Base-by-base conservation (phyloP, 2,113 vertebrate species). In the Mionectes macconnelli region DNA sequence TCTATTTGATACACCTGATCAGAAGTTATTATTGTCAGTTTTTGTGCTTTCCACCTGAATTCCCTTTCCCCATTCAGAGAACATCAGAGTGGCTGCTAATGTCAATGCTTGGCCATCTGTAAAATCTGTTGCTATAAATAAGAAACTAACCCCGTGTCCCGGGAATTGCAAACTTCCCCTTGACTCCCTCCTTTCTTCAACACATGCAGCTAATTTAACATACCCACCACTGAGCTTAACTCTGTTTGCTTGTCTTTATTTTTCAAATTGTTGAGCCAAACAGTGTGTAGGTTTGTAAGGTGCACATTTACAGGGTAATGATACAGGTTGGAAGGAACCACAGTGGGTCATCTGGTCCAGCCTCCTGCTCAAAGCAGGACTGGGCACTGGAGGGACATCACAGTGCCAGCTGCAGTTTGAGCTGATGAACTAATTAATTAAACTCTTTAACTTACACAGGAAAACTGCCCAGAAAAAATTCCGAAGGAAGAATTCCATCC, bases 101-200 rank as follows among this genome's bases (percentile, higher is more conserved):
- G 74, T 74, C 81, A 81, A 1, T 84, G 82, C 69, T 59, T 55
- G 80, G 62, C 57, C n/a, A 22, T 8, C 52, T 90, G 70, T 84
- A 92, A 82, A 84, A 82, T 57, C 53, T 33, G 50, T 60, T 93
- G 33, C 52, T 78, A 90, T 93, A 94, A 93, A 70, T 64, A 87
- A 92, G 70, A 72, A 93, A 72, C 28, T 23, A 90, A 83, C 13
- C 14, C 35, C 0, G 0, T 27, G 35, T 33, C 40, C 70, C 35
- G 53, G 62, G 72, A 82, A 83, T 39, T 79, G 57, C 66, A 88
- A 68, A 39, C 57, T 79, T 87, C 21, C 17, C 28, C n/a, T 62
- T 81, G 40, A 44, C 62, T 25, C 45, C 80, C 49, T 74, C 57
- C 73, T 82, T 87, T 78, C 77, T 80, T 93, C 57, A 83, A 55